Conservation (phyloP, 53 echinoderm and acorn worm genomes). For the Echinarachnius parma region DNA sequence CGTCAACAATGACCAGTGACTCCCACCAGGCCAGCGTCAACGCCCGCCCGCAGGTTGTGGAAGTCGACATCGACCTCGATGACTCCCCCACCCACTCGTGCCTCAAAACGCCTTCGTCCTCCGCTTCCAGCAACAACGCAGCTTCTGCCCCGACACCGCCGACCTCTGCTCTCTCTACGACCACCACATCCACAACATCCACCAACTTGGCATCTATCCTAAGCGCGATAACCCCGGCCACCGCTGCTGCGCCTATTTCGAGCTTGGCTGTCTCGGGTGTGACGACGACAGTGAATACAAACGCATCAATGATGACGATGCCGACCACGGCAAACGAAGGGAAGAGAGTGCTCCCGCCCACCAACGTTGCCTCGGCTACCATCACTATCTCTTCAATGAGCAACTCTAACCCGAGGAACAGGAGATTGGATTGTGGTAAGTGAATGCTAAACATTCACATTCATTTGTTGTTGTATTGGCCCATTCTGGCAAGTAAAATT, state of each 20-base stretch:
- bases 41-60: constrained; percentile 4
- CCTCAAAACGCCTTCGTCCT: constrained; percentile 58
- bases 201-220: too few relatives aligned
- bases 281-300: too few relatives aligned
- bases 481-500: too few relatives aligned
- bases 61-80: constrained; percentile 42
- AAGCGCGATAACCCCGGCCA: too few relatives aligned
- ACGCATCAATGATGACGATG: too few relatives aligned
- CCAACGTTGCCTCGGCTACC: constrained; percentile 26
- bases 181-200: neutral
- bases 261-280: too few relatives aligned
- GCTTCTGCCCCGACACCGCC: neutral
- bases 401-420: constrained; percentile 38
- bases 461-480: too few relatives aligned
- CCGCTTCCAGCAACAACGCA: constrained; percentile 18
- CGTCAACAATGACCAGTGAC: constrained; percentile 22
- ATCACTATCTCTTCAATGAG: constrained; percentile 36
- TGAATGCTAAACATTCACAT: too few relatives aligned
- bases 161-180: neutral
- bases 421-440: too few relatives aligned
- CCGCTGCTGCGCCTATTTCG: too few relatives aligned
- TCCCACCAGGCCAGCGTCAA: neutral
- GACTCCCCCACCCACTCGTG: constrained; percentile 90
- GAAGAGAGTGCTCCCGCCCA: constrained; percentile 11
- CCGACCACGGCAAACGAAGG: constrained; percentile 26